Base-by-base conservation (phyloP, 2,888 invertebrate genomes). In the Glyphotaelius pellucidus region DNA sequence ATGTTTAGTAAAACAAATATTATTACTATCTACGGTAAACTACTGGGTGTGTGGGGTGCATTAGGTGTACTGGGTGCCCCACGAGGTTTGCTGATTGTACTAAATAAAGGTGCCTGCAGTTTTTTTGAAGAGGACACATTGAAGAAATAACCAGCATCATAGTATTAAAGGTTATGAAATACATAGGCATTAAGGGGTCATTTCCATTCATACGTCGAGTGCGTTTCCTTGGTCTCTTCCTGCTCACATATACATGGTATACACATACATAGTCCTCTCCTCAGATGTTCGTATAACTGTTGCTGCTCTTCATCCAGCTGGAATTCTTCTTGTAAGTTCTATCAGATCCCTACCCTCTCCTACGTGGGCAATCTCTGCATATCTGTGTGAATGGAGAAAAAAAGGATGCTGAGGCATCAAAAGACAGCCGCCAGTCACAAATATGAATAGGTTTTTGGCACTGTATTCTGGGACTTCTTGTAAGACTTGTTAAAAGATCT, bases 91-190 rank as follows among this genome's bases (percentile, higher is more conserved):
- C 25, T 47, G 19, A 87, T 80, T 79, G 88, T 89, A 89, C 88
- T 89, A 79, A 80, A 38, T 52, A 19, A 89, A 31, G 88, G 79
- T 89, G 88, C 88, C 88, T 79, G 88, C 35, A 35, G 32, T 89
- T 89, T 79, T 38, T 80, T 79, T 38, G 35, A 35, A 35, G 35
- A 35, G 3, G 5, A 35, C 5, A 4, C 35, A 5, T 35, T 47
- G 42, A 47, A 47, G 7, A 25, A 7, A 67, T 19, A n/a, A 67
- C 7, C 67, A n/a, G 67, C 67, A 5, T 67, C 67, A 67, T 67
- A 67, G 67, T 67, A 25, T 67, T 67, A 67, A 67, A 67, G 67
- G 67, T 67, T 67, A 67, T 25, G 19, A 67, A 5, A 67, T 52
- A 52, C 52, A 52, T 15, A 52, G 3, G 19, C 15, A 52, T 15